Evolutionary conservation across 2,888 invertebrate species (phyloP).

Genomic region (Oscheius onirici): DNA sequence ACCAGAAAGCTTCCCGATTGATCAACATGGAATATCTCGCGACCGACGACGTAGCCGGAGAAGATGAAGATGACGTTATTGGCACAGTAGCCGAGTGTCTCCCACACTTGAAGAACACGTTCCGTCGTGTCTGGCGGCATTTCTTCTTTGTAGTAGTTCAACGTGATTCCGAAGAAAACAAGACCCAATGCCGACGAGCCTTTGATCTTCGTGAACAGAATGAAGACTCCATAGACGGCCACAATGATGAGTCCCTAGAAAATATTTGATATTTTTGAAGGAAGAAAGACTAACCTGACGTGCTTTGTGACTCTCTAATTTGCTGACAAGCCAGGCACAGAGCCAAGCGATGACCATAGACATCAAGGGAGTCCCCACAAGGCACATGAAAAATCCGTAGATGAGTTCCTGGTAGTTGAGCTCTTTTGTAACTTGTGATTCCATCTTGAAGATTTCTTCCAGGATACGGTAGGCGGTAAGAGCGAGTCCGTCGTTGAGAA

Average conservation of each 20-base stretch:
- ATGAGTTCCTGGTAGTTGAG: neutral
- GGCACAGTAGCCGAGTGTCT: slow-evolving; percentile 74
- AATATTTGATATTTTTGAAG: neutral
- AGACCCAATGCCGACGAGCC: slow-evolving; percentile 75
- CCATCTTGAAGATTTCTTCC: slow-evolving; percentile 11
- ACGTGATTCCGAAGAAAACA: slow-evolving; percentile 73
- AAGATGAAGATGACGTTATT: slow-evolving; percentile 78
- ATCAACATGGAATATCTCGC: slow-evolving; percentile 21
- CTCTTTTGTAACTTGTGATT: neutral
- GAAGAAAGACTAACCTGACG: slow-evolving; percentile 22
- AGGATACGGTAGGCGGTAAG: slow-evolving; percentile 73
- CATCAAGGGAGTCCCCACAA: slow-evolving; percentile 31
- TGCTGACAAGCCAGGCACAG: slow-evolving; percentile 29
- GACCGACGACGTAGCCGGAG: slow-evolving; percentile 73
- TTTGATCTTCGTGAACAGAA: slow-evolving; percentile 68
- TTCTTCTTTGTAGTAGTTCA: slow-evolving; percentile 72
- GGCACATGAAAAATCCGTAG: slow-evolving; percentile 25
- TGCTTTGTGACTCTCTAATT: slow-evolving; percentile 29
- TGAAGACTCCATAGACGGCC: slow-evolving; percentile 73
- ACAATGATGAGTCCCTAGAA: slow-evolving; percentile 36
- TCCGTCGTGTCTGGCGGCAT: slow-evolving; percentile 72
- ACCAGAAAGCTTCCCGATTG: neutral
- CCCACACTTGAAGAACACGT: slow-evolving; percentile 73
- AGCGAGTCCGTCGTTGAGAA: slow-evolving; percentile 75
- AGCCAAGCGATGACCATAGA: slow-evolving; percentile 29